A percentile compares a stretch with the other conserved stretches of the same genome.
Conservation (phyloP, 2,113 vertebrate species). For the Antennarius striatus region DNA sequence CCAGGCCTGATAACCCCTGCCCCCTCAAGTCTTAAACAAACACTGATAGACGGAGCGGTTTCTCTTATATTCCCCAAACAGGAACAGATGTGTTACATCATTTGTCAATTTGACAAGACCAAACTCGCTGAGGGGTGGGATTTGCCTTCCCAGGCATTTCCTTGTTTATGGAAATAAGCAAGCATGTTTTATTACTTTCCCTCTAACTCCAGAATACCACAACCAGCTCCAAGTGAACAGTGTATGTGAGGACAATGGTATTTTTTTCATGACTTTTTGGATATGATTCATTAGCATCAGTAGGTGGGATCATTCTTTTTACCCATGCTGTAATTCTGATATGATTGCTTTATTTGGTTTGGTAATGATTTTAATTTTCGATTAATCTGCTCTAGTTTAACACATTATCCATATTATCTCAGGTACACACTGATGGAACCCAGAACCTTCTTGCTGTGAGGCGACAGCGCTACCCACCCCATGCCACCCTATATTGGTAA, state of each 20-base stretch:
- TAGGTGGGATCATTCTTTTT: no score
- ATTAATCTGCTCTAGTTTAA: no score
- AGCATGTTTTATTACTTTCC: slow-evolving; percentile 42
- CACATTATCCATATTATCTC: no score
- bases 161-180: slow-evolving; percentile 27
- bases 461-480: no score
- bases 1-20: slow-evolving; percentile 40
- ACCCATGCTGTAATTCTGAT: no score
- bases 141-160: slow-evolving; percentile 28
- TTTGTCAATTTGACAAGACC: no score
- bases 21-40: slow-evolving; percentile 31
- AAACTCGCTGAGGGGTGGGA: background rate
- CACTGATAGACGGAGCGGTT: slow-evolving; percentile 1
- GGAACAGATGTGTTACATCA: background rate
- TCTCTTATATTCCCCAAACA: background rate
- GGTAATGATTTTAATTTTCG: no score
- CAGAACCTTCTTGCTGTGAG: no score
- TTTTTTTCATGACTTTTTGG: slow-evolving; percentile 3
- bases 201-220: slow-evolving; percentile 12
- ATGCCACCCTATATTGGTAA: no score
- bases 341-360: no score
- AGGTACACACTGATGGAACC: no score
- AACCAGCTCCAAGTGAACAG: slow-evolving; percentile 9
- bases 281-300: no score
- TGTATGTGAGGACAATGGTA: background rate